Evolutionary conservation across 2,113 vertebrate genomes (phyloP).

Genomic region (Ploceus nigricollis): DNA sequence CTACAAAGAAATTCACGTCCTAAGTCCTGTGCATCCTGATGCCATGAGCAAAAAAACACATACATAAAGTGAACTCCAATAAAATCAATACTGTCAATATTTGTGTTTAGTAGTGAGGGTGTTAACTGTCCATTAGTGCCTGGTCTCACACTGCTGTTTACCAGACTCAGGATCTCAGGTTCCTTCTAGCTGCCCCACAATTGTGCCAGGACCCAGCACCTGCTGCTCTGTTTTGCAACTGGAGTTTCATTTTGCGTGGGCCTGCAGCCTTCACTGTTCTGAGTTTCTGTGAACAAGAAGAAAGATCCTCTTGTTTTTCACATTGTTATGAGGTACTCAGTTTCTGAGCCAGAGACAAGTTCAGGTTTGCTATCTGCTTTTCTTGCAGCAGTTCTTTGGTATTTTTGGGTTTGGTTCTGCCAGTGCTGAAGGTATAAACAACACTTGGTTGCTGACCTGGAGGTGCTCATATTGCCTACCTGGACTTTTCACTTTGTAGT

Average conservation of each 20-base stretch:
- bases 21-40: neutral
- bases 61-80: neutral
- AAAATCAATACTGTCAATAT: neutral
- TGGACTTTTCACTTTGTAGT: neutral
- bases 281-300: neutral
- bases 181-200: neutral
- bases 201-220: accelerated
- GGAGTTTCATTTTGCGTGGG: neutral
- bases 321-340: accelerated
- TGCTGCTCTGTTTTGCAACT: accelerated
- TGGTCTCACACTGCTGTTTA: neutral
- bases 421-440: neutral
- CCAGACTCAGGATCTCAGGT: neutral
- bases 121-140: neutral
- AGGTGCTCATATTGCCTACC: neutral
- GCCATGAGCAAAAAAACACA: neutral
- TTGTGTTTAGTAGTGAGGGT: neutral
- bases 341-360: neutral
- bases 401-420: neutral
- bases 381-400: neutral
- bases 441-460: neutral
- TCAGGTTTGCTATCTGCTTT: neutral
- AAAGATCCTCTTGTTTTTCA: neutral
- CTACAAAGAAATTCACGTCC: neutral
- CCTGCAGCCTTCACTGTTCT: neutral